These are phyloP conservation scores for Kryphioiulus occultus DNA, from an alignment of 2,888 invertebrate species.

Conservation along the genomic window DNA sequence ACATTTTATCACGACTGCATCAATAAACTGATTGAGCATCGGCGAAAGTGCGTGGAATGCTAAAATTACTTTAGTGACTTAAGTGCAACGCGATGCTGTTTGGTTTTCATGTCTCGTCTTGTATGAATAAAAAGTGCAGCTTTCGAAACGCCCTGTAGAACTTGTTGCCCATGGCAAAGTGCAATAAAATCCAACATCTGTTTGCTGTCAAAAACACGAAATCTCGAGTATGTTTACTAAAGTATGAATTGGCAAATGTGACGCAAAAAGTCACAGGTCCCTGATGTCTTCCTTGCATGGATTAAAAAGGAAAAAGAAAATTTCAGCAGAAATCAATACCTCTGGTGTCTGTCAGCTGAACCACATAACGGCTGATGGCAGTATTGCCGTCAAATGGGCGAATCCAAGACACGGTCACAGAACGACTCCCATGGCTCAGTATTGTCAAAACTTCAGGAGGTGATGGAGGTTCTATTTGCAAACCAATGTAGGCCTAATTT, in stretches of 20 bases:
- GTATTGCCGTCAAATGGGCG: conserved; percentile 63
- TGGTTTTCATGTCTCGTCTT: not conserved
- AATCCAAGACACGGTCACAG: conserved; percentile 60
- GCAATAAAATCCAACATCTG: too few relatives aligned
- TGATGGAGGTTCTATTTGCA: conserved; percentile 48
- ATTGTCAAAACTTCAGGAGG: conserved; percentile 49
- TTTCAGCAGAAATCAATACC: not conserved
- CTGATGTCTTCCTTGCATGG: not conserved
- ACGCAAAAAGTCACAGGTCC: not conserved
- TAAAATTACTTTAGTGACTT: not conserved
- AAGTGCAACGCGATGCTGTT: not conserved
- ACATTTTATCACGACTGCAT: not conserved
- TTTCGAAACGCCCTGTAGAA: not conserved
- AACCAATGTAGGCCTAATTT: conserved; percentile 15
- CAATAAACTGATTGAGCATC: conserved; percentile 11
- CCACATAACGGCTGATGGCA: conserved; percentile 59
- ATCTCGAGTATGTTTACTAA: not conserved
- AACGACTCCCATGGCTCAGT: conserved; percentile 57
- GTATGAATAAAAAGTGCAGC: not conserved
- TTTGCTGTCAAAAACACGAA: not conserved
- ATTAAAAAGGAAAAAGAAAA: not conserved
- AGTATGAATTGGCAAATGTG: not conserved
- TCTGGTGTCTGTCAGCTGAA: conserved; percentile 57
- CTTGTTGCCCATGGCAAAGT: not conserved
- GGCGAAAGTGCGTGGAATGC: not conserved